These are phyloP conservation scores for Petromus typicus DNA, from an alignment of 2,113 vertebrate genomes.

Conservation along the genomic window DNA sequence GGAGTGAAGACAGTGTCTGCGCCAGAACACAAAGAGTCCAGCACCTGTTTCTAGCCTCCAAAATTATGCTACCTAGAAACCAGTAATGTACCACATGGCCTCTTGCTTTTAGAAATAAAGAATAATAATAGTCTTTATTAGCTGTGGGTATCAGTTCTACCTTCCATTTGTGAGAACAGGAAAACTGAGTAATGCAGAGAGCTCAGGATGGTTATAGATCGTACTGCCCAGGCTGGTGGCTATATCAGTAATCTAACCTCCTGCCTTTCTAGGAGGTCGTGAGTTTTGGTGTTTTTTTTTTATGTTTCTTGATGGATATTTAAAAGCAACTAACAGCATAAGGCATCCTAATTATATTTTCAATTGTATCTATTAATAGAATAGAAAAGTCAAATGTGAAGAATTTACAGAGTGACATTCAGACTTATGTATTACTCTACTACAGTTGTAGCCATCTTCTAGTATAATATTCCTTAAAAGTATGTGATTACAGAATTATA, in stretches of 20 bases:
- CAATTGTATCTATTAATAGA: neutral
- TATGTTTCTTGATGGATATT: neutral
- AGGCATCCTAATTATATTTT: slow-evolving; percentile 28
- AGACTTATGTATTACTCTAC: neutral
- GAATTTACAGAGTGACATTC: neutral
- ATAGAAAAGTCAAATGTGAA: neutral
- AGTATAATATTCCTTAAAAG: neutral
- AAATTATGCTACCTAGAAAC: slow-evolving; percentile 46
- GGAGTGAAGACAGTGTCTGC: neutral
- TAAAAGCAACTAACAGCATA: neutral
- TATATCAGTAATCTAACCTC: neutral
- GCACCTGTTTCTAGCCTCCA: neutral
- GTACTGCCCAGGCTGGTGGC: neutral
- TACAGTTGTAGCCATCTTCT: neutral
- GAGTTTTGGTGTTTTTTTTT: neutral
- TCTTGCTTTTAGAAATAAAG: neutral
- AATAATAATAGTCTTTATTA: neutral
- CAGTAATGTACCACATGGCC: neutral
- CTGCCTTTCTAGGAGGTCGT: neutral
- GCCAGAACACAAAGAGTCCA: slow-evolving; percentile 19
- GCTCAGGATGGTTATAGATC: neutral
- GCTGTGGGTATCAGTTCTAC: neutral
- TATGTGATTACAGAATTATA: neutral
- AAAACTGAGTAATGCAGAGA: neutral
- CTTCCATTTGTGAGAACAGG: neutral